phyloP scores from a whole-genome alignment of 2,797 vertebrate species.

The Carapus acus region DNA sequence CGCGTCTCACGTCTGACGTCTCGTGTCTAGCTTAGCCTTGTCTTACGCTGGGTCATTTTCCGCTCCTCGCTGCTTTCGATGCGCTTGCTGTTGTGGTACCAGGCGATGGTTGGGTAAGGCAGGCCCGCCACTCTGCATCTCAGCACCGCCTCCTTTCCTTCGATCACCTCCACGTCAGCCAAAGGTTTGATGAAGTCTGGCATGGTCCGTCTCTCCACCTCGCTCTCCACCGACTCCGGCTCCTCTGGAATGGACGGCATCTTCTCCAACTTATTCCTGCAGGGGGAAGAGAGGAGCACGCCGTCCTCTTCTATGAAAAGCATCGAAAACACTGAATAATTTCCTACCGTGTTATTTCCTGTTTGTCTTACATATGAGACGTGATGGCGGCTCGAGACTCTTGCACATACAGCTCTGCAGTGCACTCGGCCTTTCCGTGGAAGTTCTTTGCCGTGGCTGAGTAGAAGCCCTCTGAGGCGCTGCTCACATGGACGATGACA shows the following conservation, averaged over 20 bases:
- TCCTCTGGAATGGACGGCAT: slow-evolving; percentile 97
- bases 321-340: background rate
- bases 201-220: slow-evolving; percentile 85
- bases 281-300: background rate
- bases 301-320: background rate
- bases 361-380: slow-evolving; percentile 82
- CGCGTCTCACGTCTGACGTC: background rate
- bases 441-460: slow-evolving; percentile 75
- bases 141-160: slow-evolving; percentile 83
- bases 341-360: too few species aligned
- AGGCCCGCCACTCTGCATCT: slow-evolving; percentile 87
- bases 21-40: background rate
- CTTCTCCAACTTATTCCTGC: slow-evolving; percentile 90
- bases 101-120: slow-evolving; percentile 90
- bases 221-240: slow-evolving; percentile 81
- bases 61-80: slow-evolving; percentile 89
- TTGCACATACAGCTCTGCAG: slow-evolving; percentile 87
- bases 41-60: slow-evolving; percentile 89
- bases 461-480: slow-evolving; percentile 85
- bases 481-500: slow-evolving; percentile 78
- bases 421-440: slow-evolving; percentile 79
- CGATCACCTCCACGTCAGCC: slow-evolving; percentile 83
- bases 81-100: slow-evolving; percentile 89
- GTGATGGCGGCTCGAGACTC: slow-evolving; percentile 80
- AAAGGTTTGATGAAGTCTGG: slow-evolving; percentile 89